Evolutionary conservation across 2,113 vertebrate genomes (phyloP).

Genomic region (Xiphophorus couchianus): DNA sequence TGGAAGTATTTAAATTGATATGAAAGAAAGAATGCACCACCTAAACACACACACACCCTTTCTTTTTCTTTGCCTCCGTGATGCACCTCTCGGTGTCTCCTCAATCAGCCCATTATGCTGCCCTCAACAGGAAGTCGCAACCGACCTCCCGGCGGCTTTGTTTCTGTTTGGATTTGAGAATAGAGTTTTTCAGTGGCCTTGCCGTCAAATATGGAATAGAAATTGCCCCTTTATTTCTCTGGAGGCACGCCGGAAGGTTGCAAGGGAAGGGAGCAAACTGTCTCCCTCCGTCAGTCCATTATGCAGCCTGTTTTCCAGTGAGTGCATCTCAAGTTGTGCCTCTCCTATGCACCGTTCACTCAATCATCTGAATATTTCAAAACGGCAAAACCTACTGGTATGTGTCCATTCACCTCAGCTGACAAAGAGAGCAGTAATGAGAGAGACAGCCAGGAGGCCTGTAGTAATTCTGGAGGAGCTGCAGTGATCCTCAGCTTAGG

Average conservation of each 20-base stretch:
- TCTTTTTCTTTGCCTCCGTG: constrained; percentile 14
- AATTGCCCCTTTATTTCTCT: constrained; percentile 99
- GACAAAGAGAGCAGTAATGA: background rate
- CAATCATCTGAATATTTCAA: background rate
- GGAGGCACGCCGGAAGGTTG: constrained; percentile 85
- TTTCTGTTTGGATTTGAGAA: constrained; percentile 99
- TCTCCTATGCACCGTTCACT: constrained; percentile 75
- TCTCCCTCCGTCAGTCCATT: constrained; percentile 91
- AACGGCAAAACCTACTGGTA: background rate
- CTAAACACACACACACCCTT: constrained; percentile 25
- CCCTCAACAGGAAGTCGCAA: constrained; percentile 85
- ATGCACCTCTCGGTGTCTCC: constrained; percentile 73
- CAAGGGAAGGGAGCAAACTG: constrained; percentile 40
- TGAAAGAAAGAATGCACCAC: constrained; percentile 77
- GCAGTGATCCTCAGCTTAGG: background rate
- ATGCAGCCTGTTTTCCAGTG: constrained; percentile 99
- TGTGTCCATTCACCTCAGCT: background rate
- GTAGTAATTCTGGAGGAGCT: background rate
- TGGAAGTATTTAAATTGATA: constrained; percentile 93
- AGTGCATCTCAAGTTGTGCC: constrained; percentile 95
- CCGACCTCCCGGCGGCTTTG: constrained; percentile 97
- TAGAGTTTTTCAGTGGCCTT: constrained; percentile 90
- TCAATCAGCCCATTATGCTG: constrained; percentile 93
- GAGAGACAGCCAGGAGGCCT: background rate
- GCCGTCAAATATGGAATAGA: constrained; percentile 98